Conservation (phyloP, 2,888 invertebrate genomes). For the Antheraea yamamai region DNA sequence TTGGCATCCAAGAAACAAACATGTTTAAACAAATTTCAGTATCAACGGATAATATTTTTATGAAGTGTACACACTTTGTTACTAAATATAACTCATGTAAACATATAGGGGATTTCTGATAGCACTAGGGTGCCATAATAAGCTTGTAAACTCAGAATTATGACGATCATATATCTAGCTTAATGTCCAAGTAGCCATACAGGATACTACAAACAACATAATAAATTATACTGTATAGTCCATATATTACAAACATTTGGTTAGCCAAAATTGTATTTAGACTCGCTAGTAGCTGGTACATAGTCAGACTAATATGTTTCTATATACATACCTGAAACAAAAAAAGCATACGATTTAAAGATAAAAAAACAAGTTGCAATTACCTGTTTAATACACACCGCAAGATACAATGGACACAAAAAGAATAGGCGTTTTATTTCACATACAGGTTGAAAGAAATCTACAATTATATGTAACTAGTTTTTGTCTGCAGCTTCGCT, state of each 20-base stretch:
- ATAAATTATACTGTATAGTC: neutral
- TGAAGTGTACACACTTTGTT: neutral
- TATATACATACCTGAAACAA: neutral
- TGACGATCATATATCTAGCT: constrained; percentile 1
- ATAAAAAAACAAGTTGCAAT: neutral
- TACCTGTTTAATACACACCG: neutral
- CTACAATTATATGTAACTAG: neutral
- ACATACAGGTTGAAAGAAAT: neutral
- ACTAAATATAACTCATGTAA: neutral
- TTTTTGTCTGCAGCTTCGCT: too few relatives aligned
- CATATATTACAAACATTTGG: neutral
- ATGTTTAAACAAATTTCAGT: neutral
- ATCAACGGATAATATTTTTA: neutral
- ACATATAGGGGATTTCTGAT: neutral
- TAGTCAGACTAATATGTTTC: too few relatives aligned
- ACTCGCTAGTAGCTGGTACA: neutral
- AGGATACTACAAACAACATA: neutral
- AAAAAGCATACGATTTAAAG: neutral
- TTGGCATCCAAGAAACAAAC: too few relatives aligned
- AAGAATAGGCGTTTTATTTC: constrained; percentile 10
- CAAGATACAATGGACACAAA: neutral
- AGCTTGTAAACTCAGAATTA: constrained; percentile 5
- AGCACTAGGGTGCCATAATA: neutral
- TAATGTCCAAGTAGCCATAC: neutral
- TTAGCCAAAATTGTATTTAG: neutral